Conservation (phyloP, 2,113 vertebrate species). For the Dipodomys spectabilis region DNA sequence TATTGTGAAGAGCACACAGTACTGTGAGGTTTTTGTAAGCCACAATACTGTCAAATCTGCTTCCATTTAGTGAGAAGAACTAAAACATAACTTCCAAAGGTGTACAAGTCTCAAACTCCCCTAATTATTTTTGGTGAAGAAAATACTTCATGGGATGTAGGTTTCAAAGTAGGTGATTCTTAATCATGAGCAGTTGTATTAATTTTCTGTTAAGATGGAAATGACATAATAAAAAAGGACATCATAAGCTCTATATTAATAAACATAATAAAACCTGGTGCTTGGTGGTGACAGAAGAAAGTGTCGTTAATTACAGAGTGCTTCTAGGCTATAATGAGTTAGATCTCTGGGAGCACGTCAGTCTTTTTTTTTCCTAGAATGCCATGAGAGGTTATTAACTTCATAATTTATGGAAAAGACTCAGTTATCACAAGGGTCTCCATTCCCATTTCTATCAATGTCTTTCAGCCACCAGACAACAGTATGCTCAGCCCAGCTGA, state of each 20-base stretch:
- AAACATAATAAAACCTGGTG: slow-evolving; percentile 54
- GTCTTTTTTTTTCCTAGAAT: neutral
- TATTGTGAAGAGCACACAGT: neutral
- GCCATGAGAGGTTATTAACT: neutral
- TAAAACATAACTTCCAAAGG: slow-evolving; percentile 43
- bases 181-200: slow-evolving; percentile 17
- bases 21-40: neutral
- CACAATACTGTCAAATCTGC: neutral
- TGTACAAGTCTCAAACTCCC: neutral
- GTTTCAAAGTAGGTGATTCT: slow-evolving; percentile 30
- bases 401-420: neutral
- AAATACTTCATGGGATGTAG: slow-evolving; percentile 28
- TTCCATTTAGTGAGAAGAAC: neutral
- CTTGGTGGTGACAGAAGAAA: neutral
- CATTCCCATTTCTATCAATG: neutral
- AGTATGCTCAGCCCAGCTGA: slow-evolving; percentile 24
- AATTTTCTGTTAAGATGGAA: neutral
- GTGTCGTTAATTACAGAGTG: neutral
- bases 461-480: neutral
- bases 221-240: neutral
- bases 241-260: slow-evolving; percentile 28
- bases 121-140: neutral
- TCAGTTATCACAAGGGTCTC: neutral
- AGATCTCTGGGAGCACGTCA: slow-evolving; percentile 23
- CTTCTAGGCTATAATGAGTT: neutral